Evolutionary conservation across 2,113 vertebrate genomes (phyloP).

Genomic region (Alethe castanea): DNA sequence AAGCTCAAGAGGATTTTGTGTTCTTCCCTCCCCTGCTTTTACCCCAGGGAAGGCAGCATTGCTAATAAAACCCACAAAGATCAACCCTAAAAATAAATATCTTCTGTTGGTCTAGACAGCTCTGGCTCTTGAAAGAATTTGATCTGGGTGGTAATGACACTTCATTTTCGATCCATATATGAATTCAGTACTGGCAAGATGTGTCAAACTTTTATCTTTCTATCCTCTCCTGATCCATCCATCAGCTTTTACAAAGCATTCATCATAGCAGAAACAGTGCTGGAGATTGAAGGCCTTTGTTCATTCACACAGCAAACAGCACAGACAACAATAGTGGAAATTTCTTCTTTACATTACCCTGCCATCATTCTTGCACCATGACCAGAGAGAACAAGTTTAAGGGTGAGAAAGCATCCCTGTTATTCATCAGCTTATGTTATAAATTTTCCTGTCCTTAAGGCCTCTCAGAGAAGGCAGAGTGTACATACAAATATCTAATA

Average conservation of each 20-base stretch:
- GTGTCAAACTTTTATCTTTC: not conserved
- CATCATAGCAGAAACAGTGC: not conserved
- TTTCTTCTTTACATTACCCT: not conserved
- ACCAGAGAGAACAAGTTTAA: not conserved
- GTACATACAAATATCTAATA: not conserved
- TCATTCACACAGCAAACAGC: not conserved
- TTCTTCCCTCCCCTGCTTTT: slow-evolving; percentile 8
- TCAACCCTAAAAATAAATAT: slow-evolving; percentile 57
- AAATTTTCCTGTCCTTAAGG: not conserved
- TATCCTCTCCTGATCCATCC: not conserved
- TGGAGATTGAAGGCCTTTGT: not conserved
- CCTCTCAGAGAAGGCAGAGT: not conserved
- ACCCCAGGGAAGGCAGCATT: not conserved
- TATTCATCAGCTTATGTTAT: not conserved
- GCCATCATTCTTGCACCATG: not conserved
- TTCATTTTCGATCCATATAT: not conserved
- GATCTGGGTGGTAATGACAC: slow-evolving; percentile 28
- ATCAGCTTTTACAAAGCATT: slow-evolving; percentile 15
- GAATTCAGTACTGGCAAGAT: not conserved
- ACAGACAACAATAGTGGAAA: not conserved
- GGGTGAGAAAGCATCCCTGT: not conserved
- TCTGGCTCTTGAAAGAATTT: slow-evolving; percentile 46
- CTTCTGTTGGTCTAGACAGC: slow-evolving; percentile 42
- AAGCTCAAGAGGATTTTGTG: slow-evolving; percentile 10
- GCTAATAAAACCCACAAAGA: slow-evolving; percentile 49